Evolutionary conservation across 2,797 vertebrate genomes (phyloP).

Genomic region (Centroberyx gerrardi): DNA sequence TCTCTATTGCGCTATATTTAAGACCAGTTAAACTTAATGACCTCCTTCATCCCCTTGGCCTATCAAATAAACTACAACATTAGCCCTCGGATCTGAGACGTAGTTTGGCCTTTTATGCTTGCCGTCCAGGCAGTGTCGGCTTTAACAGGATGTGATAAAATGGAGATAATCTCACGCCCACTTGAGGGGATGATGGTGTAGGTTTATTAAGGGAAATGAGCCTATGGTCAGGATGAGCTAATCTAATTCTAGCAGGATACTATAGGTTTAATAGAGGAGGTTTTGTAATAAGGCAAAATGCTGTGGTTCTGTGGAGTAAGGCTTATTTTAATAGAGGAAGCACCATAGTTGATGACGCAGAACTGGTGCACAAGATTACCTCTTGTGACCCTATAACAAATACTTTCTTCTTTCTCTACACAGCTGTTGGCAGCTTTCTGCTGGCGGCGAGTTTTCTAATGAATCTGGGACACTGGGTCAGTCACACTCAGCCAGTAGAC

Average conservation of each 20-base stretch:
- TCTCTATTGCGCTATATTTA: conserved; percentile 64
- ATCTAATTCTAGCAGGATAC: conserved; percentile 61
- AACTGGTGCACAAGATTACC: not conserved
- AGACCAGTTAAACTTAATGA: conserved; percentile 82
- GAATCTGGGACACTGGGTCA: conserved; percentile 35
- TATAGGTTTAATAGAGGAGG: conserved; percentile 51
- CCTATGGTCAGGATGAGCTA: conserved; percentile 49
- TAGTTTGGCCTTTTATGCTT: conserved; percentile 72
- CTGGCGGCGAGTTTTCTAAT: conserved; percentile 29
- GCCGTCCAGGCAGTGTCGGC: conserved; percentile 59
- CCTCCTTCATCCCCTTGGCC: conserved; percentile 68
- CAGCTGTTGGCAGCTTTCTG: conserved; percentile 23
- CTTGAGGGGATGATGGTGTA: conserved; percentile 79
- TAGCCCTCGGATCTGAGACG: conserved; percentile 42
- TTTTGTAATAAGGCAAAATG: conserved; percentile 49
- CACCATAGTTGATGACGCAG: conserved; percentile 14
- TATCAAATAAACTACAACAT: conserved; percentile 76
- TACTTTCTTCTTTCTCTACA: conserved; percentile 4
- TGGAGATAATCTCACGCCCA: conserved; percentile 76
- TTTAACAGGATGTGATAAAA: conserved; percentile 80
- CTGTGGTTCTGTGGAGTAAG: conserved; percentile 10
- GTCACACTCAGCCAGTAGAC: conserved; percentile 18
- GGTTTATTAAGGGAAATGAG: conserved; percentile 79
- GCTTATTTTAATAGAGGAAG: conserved; percentile 31
- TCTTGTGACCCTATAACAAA: not conserved